Conservation (phyloP, 30 jellyfish, hydroid and myxozoan species). For the Turritopsis dohrnii region DNA sequence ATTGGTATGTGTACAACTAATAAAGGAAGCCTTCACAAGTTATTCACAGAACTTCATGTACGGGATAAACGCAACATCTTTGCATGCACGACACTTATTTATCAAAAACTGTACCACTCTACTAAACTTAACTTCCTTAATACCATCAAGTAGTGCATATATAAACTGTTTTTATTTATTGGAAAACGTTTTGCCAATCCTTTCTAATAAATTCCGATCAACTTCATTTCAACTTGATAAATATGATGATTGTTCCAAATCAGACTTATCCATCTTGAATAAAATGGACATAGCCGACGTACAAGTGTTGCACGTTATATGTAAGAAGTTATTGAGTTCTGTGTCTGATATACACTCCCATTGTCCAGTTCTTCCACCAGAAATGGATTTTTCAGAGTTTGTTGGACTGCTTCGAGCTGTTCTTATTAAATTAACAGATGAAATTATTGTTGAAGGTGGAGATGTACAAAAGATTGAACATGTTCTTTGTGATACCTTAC, state of each 20-base stretch:
- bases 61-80: neutral
- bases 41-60: conserved; percentile 7
- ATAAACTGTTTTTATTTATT: neutral
- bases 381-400: neutral
- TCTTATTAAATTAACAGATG: neutral
- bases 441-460: neutral
- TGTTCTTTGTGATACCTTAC: neutral
- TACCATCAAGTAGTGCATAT: neutral
- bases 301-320: neutral
- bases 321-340: neutral
- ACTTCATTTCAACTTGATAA: conserved; percentile 5
- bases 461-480: neutral
- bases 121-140: neutral
- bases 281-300: neutral
- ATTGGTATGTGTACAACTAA: neutral
- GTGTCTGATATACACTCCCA: neutral
- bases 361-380: neutral
- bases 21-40: neutral
- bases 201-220: neutral
- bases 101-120: neutral
- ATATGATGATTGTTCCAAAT: neutral
- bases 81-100: neutral
- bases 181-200: neutral
- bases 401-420: neutral
- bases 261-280: neutral